phyloP scores from a whole-genome alignment of 2,888 invertebrate species.

The Drosophila algonquin region DNA sequence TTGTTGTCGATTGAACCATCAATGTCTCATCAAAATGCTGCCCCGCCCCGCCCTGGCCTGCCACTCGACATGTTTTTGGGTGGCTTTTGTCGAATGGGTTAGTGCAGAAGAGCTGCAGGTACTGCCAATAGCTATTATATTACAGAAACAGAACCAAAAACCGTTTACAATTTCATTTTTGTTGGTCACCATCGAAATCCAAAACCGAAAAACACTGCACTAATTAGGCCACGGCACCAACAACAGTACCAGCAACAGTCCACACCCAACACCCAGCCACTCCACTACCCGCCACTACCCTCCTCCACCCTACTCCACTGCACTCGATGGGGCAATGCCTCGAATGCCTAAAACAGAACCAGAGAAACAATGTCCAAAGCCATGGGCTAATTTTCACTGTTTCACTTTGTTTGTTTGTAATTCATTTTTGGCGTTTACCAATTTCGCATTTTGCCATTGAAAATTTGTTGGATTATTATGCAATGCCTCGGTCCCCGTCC shows the following conservation, averaged over 20 bases:
- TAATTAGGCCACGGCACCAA: neutral
- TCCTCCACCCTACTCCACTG: conserved; percentile 52
- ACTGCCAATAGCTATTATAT: conserved; percentile 69
- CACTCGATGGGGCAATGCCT: conserved; percentile 64
- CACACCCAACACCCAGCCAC: neutral
- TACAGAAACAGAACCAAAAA: conserved; percentile 54
- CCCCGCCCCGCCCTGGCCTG: neutral
- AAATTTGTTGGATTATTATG: conserved; percentile 26
- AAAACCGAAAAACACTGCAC: conserved; percentile 54
- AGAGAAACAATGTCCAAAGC: conserved; percentile 47
- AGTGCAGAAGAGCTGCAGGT: conserved; percentile 28
- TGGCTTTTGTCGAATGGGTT: conserved; percentile 12
- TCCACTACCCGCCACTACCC: neutral
- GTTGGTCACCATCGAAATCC: conserved; percentile 56
- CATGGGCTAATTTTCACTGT: conserved; percentile 56
- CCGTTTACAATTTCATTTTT: conserved; percentile 62
- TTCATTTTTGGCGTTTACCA: conserved; percentile 56
- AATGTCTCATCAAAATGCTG: conserved; percentile 72
- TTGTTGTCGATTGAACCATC: conserved; percentile 71
- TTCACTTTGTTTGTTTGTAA: conserved; percentile 54
- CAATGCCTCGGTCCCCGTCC: neutral
- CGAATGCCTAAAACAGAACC: conserved; percentile 25
- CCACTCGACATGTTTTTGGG: conserved; percentile 31
- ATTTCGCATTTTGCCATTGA: conserved; percentile 34
- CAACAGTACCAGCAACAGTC: neutral